These are phyloP conservation scores for Caenorhabditis zanzibari DNA, from an alignment of 2,888 invertebrate species.

Conservation along the genomic window DNA sequence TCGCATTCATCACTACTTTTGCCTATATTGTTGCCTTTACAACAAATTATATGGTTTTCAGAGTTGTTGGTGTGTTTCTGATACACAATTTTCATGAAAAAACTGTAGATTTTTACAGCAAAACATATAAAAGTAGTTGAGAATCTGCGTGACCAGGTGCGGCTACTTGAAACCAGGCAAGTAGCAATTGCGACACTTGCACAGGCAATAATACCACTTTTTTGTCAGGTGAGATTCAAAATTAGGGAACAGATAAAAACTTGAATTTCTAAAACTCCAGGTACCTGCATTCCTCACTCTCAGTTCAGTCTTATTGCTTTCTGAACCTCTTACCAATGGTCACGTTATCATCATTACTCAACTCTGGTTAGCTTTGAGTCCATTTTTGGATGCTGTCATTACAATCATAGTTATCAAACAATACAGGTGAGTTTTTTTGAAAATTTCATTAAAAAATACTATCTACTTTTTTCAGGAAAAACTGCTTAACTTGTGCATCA, in stretches of 20 bases:
- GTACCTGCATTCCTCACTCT: conserved; percentile 79
- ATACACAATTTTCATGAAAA: neutral
- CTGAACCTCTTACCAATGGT: conserved; percentile 74
- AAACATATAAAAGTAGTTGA: conserved; percentile 77
- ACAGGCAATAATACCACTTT: conserved; percentile 77
- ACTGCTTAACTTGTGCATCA: conserved; percentile 60
- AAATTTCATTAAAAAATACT: neutral
- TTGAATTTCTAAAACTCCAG: conserved; percentile 38
- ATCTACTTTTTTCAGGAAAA: conserved; percentile 66
- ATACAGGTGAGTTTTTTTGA: conserved; percentile 66
- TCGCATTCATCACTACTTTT: conserved; percentile 73
- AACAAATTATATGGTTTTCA: conserved; percentile 77
- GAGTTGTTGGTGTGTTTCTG: conserved; percentile 71
- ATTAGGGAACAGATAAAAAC: neutral
- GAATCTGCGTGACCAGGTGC: conserved; percentile 74
- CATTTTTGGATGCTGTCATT: conserved; percentile 77
- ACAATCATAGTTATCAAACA: conserved; percentile 79
- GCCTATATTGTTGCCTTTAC: conserved; percentile 78
- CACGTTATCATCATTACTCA: conserved; percentile 76
- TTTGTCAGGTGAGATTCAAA: conserved; percentile 75
- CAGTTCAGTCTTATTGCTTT: conserved; percentile 74
- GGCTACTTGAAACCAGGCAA: conserved; percentile 78
- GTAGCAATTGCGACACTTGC: conserved; percentile 79
- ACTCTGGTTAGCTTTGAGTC: conserved; percentile 76
- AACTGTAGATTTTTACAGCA: conserved; percentile 61